Conservation (phyloP, 2,113 vertebrate genomes). For the Typhlomys cinereus region DNA sequence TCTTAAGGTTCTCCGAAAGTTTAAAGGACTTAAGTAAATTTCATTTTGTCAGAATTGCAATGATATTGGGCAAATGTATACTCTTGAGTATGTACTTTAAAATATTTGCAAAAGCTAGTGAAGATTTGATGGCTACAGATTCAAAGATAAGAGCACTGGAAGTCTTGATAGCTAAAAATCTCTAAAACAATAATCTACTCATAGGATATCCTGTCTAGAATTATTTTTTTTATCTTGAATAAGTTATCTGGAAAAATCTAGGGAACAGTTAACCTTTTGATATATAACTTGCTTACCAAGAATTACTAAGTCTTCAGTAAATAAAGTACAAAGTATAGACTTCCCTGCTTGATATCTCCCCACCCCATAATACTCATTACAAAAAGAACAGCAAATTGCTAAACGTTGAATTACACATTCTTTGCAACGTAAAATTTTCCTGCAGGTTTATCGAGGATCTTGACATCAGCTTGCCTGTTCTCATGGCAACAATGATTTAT, state of each 20-base stretch:
- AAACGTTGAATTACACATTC: neutral
- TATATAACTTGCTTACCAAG: neutral
- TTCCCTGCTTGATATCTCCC: neutral
- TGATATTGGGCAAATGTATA: neutral
- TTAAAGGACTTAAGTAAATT: neutral
- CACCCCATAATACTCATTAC: neutral
- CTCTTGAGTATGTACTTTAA: neutral
- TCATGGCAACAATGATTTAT: neutral
- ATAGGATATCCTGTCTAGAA: neutral
- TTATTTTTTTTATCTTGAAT: conserved; percentile 30
- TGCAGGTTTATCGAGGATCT: neutral
- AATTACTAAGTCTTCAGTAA: conserved; percentile 7
- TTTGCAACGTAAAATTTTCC: neutral
- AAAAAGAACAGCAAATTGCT: conserved; percentile 3
- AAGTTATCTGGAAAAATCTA: neutral
- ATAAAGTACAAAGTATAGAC: neutral
- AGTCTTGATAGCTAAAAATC: neutral
- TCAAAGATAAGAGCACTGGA: neutral
- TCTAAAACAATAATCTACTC: neutral
- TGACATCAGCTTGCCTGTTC: neutral
- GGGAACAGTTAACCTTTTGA: neutral
- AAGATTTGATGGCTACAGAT: neutral
- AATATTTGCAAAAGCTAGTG: neutral
- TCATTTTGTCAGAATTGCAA: neutral
- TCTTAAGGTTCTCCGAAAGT: neutral